Conservation (phyloP, 2,888 invertebrate species). For the Eumerus sabulonum region DNA sequence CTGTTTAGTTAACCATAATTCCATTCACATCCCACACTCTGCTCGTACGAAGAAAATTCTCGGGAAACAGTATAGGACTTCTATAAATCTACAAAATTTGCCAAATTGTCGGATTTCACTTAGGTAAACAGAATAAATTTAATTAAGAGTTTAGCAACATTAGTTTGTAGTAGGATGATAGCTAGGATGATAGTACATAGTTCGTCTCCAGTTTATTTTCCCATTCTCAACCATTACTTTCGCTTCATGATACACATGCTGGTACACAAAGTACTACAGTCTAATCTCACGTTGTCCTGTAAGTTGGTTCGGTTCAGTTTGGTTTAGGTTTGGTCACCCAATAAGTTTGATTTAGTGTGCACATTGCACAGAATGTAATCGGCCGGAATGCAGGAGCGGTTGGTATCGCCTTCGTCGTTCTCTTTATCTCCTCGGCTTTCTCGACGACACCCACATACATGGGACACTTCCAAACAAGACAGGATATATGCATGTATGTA, state of each 20-base stretch:
- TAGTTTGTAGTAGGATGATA: constrained; percentile 6
- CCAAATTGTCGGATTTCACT: constrained; percentile 40
- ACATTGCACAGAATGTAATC: constrained; percentile 50
- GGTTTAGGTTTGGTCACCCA: constrained; percentile 3
- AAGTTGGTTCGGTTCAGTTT: no score
- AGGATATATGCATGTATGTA: not conserved
- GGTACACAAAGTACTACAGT: constrained; percentile 1
- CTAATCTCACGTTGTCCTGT: not conserved
- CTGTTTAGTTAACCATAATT: not conserved
- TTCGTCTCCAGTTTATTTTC: constrained; percentile 17
- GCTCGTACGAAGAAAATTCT: no score
- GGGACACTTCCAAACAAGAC: not conserved
- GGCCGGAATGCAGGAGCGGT: constrained; percentile 43
- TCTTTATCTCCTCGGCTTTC: not conserved
- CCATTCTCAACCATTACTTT: constrained; percentile 39
- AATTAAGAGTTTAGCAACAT: constrained; percentile 42
- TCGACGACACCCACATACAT: not conserved
- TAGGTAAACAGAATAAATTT: constrained; percentile 60
- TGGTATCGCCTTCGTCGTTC: not conserved
- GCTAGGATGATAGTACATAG: not conserved
- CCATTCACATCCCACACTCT: not conserved
- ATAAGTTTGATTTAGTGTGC: constrained; percentile 50
- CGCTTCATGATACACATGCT: constrained; percentile 21
- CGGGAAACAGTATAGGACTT: not conserved
- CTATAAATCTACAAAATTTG: constrained; percentile 31